These are phyloP conservation scores for Megalops atlanticus DNA, from an alignment of 2,113 vertebrate species.

Conservation along the genomic window DNA sequence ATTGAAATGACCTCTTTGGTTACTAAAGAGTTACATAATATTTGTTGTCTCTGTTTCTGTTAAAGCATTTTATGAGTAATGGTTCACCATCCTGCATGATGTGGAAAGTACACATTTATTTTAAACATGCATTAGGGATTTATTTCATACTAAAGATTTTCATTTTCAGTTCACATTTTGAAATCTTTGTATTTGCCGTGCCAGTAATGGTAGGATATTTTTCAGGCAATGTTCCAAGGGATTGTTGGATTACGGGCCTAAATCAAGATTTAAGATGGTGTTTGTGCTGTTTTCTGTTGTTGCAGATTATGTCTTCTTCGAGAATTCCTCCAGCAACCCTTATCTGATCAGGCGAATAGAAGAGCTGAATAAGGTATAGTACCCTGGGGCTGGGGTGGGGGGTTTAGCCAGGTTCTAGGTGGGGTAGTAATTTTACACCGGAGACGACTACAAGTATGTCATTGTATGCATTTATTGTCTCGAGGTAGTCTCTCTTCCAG, in stretches of 20 bases:
- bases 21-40: too few species aligned
- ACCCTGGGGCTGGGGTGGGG: conserved; percentile 15
- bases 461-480: neutral
- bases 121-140: too few species aligned
- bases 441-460: neutral
- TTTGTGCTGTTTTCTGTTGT: conserved; percentile 46
- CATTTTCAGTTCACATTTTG: neutral
- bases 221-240: too few species aligned
- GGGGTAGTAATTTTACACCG: neutral
- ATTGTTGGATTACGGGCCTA: neutral
- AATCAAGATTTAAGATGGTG: neutral
- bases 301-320: conserved; percentile 99
- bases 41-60: too few species aligned
- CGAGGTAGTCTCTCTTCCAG: neutral
- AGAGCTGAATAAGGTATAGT: conserved; percentile 95
- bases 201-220: neutral
- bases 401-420: neutral
- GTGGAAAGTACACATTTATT: too few species aligned
- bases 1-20: too few species aligned
- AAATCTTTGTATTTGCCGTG: neutral
- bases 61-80: too few species aligned
- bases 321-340: conserved; percentile 98
- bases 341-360: conserved; percentile 98
- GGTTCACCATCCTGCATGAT: too few species aligned
- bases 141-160: too few species aligned